Percentiles rank a stretch among this genome's conserved stretches.
phyloP scores from a whole-genome alignment of 2,113 vertebrate genomes.

The Neogobius melanostomus region DNA sequence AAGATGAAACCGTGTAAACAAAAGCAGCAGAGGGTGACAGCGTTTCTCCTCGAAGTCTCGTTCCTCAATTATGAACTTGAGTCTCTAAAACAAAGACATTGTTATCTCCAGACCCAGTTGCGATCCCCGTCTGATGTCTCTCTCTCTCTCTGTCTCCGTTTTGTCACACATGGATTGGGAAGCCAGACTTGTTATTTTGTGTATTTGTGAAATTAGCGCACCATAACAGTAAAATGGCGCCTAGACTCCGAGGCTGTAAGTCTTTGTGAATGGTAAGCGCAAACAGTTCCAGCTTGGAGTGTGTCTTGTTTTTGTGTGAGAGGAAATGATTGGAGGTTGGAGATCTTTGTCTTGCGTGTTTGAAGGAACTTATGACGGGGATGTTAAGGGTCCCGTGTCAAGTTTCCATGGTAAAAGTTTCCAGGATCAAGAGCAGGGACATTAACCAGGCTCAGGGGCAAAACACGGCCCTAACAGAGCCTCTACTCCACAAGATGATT shows the following conservation, averaged over 20 bases:
- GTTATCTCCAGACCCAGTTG: constrained; percentile 34
- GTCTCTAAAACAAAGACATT: constrained; percentile 43
- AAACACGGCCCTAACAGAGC: no score
- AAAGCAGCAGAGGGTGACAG: constrained; percentile 34
- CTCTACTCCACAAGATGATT: no score
- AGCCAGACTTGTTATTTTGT: constrained; percentile 12
- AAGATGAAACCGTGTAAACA: constrained; percentile 35
- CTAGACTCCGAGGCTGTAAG: constrained; percentile 7
- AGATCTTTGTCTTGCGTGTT: no score
- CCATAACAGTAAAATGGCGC: constrained; percentile 23
- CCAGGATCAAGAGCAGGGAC: no score
- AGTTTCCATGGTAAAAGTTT: no score
- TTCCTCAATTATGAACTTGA: constrained; percentile 21
- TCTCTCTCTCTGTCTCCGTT: constrained; percentile 42
- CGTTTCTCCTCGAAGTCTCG: constrained; percentile 24
- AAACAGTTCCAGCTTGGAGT: not conserved
- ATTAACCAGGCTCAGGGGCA: no score
- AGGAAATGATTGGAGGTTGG: not conserved
- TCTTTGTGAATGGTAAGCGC: constrained; percentile 12
- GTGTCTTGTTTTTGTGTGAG: constrained; percentile 13
- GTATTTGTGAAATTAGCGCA: constrained; percentile 12
- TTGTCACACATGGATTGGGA: constrained; percentile 30
- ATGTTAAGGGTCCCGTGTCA: no score
- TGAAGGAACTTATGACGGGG: no score
- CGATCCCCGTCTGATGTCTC: constrained; percentile 53